A percentile compares a stretch with the other conserved stretches of the same genome.
These are phyloP conservation scores for Anaspis maculata DNA, from an alignment of 2,888 invertebrate species.

Conservation along the genomic window DNA sequence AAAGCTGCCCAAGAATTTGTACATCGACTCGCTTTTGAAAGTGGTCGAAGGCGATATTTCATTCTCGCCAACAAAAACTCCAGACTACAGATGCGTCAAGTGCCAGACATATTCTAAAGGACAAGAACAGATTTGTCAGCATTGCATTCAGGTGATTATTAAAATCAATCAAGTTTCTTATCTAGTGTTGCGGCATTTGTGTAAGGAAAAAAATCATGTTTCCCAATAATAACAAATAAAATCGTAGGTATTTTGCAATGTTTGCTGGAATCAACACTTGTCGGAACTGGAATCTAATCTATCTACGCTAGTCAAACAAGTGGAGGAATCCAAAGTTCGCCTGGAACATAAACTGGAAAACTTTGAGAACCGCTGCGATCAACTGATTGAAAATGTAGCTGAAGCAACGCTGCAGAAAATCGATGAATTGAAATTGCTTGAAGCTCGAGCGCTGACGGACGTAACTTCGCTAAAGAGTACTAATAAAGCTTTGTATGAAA, in stretches of 20 bases:
- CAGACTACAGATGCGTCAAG: conserved; percentile 32
- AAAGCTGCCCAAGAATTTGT: conserved; percentile 57
- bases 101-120: conserved; percentile 35
- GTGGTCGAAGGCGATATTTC: conserved; percentile 39
- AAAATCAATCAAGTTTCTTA: too few relatives aligned
- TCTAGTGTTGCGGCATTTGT: too few relatives aligned
- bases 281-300: conserved; percentile 52
- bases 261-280: conserved; percentile 54
- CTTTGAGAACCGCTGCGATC: conserved; percentile 50
- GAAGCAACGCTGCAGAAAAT: conserved; percentile 48
- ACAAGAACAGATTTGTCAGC: conserved; percentile 43
- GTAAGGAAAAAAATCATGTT: too few relatives aligned
- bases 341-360: conserved; percentile 50
- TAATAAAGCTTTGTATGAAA: conserved; percentile 43
- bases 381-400: conserved; percentile 47
- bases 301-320: conserved; percentile 47
- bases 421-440: conserved; percentile 33
- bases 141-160: conserved; percentile 51
- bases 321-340: conserved; percentile 46
- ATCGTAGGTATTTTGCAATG: conserved; percentile 53
- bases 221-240: too few relatives aligned
- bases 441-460: conserved; percentile 42
- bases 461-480: conserved; percentile 41
- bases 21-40: conserved; percentile 54
- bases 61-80: conserved; percentile 11